Evolutionary conservation across 2,888 invertebrate genomes (phyloP), one percentile per base, ranked within the genome.

Genomic region (Germaria angustata): DNA sequence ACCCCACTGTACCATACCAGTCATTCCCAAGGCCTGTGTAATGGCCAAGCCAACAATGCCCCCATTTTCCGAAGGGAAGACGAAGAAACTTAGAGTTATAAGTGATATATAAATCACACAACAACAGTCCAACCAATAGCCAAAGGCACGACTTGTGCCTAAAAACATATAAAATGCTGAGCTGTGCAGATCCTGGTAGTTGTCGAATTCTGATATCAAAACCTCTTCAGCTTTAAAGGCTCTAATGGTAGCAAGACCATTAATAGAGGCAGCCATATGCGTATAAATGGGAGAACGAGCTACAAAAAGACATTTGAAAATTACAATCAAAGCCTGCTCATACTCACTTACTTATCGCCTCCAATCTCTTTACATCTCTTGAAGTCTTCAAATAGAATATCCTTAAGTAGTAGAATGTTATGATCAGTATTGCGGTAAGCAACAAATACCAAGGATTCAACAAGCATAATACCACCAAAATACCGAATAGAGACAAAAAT

Each of bases 221-320:
- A 95, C 94, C 68, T 94, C 93, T 88, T 97, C 95, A 0, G 96
- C 96, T 13, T 94, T 94, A 89, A 96, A 98, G 0, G 98, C 96
- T 68, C 98, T 93, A 53, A 99, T 97, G 0, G 98, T 98, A 0
- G 97, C 94, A 81, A 99, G 92, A 0, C 99, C 99, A 89, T 96
- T 95, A 2, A 99, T 92, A 0, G 97, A 95, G 24, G 97, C 96
- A 88, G 95, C 96, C 87, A 99, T 92, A 89, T 98, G 98, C 2
- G 96, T 95, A 92, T 98, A 99, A 13, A 99, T 96, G 0, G 99
- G 99, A 87, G 98, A 98, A 78, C 98, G 95, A 82, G 97, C 95
- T 13, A 94, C 3, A 34, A 17, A 53, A 17, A n/a, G n/a, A n/a
- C n/a, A n/a, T n/a, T 0, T 9, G 17, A 28, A 46, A 17, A 2